A percentile compares a stretch with the other conserved stretches of the same genome.
Evolutionary conservation across 2,888 invertebrate species (phyloP).

Genomic region (Diarsia mendica): DNA sequence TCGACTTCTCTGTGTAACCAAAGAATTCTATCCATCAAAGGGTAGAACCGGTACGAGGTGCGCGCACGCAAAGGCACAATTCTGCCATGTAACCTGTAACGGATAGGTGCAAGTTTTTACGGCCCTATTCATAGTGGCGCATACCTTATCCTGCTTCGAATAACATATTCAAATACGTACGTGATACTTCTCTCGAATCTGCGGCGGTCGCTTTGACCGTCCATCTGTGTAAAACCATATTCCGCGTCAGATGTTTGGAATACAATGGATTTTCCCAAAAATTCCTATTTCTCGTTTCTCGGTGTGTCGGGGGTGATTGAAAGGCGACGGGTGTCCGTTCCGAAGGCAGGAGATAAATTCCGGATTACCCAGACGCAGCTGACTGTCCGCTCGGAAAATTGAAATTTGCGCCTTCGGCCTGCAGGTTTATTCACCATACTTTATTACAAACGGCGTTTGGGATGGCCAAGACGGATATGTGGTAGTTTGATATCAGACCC

Average conservation of each 20-base stretch:
- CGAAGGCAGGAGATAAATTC: constrained; percentile 80
- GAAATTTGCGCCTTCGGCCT: constrained; percentile 75
- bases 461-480: constrained; percentile 64
- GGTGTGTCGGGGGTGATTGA: constrained; percentile 78
- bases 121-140: constrained; percentile 34
- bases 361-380: constrained; percentile 79
- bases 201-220: constrained; percentile 57
- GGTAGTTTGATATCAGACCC: not conserved
- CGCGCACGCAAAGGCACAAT: constrained; percentile 71
- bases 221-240: constrained; percentile 64
- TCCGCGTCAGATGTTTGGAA: constrained; percentile 68
- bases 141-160: constrained; percentile 36
- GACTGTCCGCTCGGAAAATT: constrained; percentile 83
- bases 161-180: constrained; percentile 55
- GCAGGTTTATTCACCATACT: constrained; percentile 59
- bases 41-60: constrained; percentile 79
- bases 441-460: constrained; percentile 69
- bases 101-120: constrained; percentile 81
- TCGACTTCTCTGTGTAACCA: constrained; percentile 67
- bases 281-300: constrained; percentile 72
- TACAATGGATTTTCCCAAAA: constrained; percentile 70
- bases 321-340: constrained; percentile 78
- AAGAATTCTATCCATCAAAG: constrained; percentile 72
- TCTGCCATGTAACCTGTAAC: constrained; percentile 80
- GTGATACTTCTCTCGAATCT: constrained; percentile 40